These are phyloP conservation scores for Himalopsyche anomala DNA, from an alignment of 2,888 invertebrate species.

Conservation along the genomic window DNA sequence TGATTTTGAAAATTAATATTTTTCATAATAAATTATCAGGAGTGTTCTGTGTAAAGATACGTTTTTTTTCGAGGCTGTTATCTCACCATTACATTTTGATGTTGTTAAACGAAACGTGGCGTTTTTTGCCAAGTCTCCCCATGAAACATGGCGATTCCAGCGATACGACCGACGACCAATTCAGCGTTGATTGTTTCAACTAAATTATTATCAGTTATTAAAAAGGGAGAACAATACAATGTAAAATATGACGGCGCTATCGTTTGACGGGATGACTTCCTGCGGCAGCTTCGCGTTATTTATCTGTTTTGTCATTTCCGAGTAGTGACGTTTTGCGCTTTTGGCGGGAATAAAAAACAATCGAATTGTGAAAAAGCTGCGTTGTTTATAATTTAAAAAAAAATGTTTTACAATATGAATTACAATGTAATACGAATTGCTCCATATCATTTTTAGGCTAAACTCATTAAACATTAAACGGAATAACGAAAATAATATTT, in stretches of 20 bases:
- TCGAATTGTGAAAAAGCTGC: neutral
- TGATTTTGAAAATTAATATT: too few relatives aligned
- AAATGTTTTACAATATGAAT: too few relatives aligned
- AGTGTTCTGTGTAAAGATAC: neutral
- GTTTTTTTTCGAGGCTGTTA: neutral
- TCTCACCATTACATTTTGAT: neutral
- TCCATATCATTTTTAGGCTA: too few relatives aligned
- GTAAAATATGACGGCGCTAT: slow-evolving; percentile 54
- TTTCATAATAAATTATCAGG: neutral
- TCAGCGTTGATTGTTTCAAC: slow-evolving; percentile 53
- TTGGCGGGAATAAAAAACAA: slow-evolving; percentile 4
- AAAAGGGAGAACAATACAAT: slow-evolving; percentile 56
- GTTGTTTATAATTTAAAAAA: too few relatives aligned
- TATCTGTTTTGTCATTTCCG: slow-evolving; percentile 26
- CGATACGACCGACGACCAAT: slow-evolving; percentile 8
- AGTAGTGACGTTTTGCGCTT: slow-evolving; percentile 34
- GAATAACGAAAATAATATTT: too few relatives aligned
- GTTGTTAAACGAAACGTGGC: neutral
- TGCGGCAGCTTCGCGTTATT: slow-evolving; percentile 27
- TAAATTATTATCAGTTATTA: slow-evolving; percentile 61
- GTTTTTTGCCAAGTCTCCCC: neutral
- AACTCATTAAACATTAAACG: too few relatives aligned
- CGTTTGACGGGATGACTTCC: slow-evolving; percentile 49
- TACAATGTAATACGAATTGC: too few relatives aligned
- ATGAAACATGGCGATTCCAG: slow-evolving; percentile 2